These are phyloP conservation scores for Sorex maritimensis DNA, from an alignment of 2,797 vertebrate species.

Conservation along the genomic window DNA sequence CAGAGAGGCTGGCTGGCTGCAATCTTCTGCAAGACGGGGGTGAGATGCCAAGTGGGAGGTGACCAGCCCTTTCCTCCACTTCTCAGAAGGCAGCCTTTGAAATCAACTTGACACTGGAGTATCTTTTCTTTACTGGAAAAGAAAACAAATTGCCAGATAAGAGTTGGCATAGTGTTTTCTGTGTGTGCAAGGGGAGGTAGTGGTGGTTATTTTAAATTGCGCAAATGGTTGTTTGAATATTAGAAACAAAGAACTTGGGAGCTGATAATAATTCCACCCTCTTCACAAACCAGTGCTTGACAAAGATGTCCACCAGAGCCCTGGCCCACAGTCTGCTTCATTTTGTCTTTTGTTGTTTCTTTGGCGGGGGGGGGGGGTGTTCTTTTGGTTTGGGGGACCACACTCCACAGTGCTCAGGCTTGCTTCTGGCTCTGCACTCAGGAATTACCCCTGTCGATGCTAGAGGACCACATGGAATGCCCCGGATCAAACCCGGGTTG, in stretches of 20 bases:
- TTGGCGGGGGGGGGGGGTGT: no score
- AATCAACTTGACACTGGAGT: constrained; percentile 35
- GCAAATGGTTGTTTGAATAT: constrained; percentile 27
- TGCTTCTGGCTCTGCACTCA: no score
- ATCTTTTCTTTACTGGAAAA: neutral
- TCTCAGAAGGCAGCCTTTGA: constrained; percentile 30
- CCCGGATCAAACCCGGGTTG: no score
- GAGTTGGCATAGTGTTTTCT: neutral
- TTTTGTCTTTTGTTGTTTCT: no score
- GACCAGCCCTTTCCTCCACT: constrained; percentile 61
- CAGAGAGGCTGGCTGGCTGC: neutral
- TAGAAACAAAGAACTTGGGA: neutral
- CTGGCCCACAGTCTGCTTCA: neutral
- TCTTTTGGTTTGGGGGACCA: no score
- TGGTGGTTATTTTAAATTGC: constrained; percentile 30
- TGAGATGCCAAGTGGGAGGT: neutral
- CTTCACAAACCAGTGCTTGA: neutral
- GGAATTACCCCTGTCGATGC: no score
- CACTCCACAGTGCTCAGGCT: no score
- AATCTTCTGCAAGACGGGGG: neutral
- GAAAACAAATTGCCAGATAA: no score
- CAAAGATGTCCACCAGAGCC: neutral
- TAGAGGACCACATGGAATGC: no score
- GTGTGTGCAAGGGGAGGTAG: neutral
- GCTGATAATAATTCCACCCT: neutral